Percentiles rank a stretch among this genome's conserved stretches.
These are phyloP conservation scores for Champsocephalus gunnari DNA, from an alignment of 2,797 vertebrate genomes.

Conservation along the genomic window DNA sequence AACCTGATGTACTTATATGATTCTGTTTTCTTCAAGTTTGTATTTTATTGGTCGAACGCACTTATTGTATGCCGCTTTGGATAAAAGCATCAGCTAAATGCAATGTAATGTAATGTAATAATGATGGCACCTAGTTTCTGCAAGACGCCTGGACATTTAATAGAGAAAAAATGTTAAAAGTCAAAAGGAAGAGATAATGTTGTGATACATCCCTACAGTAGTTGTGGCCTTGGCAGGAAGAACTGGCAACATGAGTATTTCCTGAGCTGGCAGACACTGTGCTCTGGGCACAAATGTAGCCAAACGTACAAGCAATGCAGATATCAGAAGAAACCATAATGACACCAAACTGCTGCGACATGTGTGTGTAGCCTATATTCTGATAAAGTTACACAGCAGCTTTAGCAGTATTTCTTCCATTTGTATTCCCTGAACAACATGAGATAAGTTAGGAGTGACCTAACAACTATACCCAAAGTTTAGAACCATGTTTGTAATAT, in stretches of 20 bases:
- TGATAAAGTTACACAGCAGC: not conserved
- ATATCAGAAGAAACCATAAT: not conserved
- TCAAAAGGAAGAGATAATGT: not conserved
- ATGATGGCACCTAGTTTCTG: constrained; percentile 16
- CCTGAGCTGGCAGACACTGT: not conserved
- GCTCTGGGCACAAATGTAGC: not conserved
- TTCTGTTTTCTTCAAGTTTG: too few species aligned
- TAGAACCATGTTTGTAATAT: constrained; percentile 31
- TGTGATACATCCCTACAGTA: not conserved
- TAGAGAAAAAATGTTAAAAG: not conserved
- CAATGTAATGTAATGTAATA: not conserved
- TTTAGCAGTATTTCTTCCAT: not conserved
- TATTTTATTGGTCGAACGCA: too few species aligned
- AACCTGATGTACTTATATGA: too few species aligned
- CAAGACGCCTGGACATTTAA: constrained; percentile 6
- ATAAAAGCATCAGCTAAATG: too few species aligned
- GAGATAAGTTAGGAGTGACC: not conserved
- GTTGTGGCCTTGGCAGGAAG: not conserved
- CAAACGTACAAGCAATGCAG: not conserved
- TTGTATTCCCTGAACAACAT: constrained; percentile 4
- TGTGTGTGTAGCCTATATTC: not conserved
- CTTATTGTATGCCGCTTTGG: too few species aligned
- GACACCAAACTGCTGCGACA: not conserved
- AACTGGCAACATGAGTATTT: not conserved
- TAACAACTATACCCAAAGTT: constrained; percentile 11